phyloP scores from a whole-genome alignment of 30 jellyfish, hydroid and myxozoan genomes.

The Chrysaora quinquecirrha region DNA sequence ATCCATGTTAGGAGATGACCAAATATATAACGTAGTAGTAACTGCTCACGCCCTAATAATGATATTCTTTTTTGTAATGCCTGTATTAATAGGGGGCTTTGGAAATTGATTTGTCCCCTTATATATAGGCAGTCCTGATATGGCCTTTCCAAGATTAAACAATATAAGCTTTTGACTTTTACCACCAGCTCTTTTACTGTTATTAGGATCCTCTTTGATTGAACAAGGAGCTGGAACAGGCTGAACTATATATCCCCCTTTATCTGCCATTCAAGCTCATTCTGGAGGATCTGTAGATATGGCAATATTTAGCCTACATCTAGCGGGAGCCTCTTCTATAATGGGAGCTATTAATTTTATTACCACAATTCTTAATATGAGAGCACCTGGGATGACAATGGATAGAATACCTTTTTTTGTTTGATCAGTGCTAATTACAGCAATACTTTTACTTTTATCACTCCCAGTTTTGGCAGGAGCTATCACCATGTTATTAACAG shows the following conservation, averaged over 20 bases:
- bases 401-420: slow-evolving; percentile 79
- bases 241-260: slow-evolving; percentile 84
- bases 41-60: slow-evolving; percentile 79
- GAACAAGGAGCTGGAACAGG: slow-evolving; percentile 91
- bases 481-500: slow-evolving; percentile 80
- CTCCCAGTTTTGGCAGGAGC: slow-evolving; percentile 90
- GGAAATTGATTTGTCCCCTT: slow-evolving; percentile 81
- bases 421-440: slow-evolving; percentile 73
- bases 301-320: slow-evolving; percentile 76
- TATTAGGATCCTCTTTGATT: slow-evolving; percentile 61
- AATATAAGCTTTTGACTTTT: slow-evolving; percentile 72
- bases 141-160: slow-evolving; percentile 82
- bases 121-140: slow-evolving; percentile 79
- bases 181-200: slow-evolving; percentile 68
- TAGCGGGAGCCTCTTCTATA: slow-evolving; percentile 81
- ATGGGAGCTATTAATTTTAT: slow-evolving; percentile 77
- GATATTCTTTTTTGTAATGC: slow-evolving; percentile 84
- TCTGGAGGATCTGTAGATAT: slow-evolving; percentile 87
- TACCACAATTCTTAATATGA: slow-evolving; percentile 74
- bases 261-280: slow-evolving; percentile 65
- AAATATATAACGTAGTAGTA: slow-evolving; percentile 71
- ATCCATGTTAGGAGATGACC: slow-evolving; percentile 78
- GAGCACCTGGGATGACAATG: slow-evolving; percentile 79
- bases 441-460: slow-evolving; percentile 55
- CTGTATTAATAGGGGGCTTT: slow-evolving; percentile 78